Evolutionary conservation across 2,113 vertebrate genomes (phyloP), one percentile per base, ranked within the genome.

Genomic region (Philantomba maxwellii): DNA sequence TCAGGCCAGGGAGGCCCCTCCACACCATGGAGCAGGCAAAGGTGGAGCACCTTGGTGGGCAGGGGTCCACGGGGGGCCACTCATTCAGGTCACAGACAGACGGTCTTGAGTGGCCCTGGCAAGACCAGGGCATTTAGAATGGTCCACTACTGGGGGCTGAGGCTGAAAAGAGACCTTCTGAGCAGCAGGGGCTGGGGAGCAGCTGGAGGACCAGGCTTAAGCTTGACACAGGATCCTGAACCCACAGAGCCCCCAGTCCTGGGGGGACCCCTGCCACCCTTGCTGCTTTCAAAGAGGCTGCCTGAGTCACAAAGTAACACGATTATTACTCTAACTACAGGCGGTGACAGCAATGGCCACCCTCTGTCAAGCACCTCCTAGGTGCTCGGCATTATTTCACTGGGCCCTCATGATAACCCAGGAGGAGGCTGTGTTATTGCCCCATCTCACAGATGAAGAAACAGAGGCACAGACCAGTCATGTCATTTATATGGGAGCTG

Each of bases 311-410:
- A 3, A 55, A 30, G 23, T 7, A 7, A 70, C 19, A 21, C 2
- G 1, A 33, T 30, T 19, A 21, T 30, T 19, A 10, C 36, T 78
- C 15, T 13, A 39, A 4, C 33, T 3, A 1, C 62, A 43, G 81
- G 21, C 4, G 9, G 47, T 30, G 33, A 19, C 5, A 6, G 39
- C 30, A 6, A 2, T 0, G 43, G 49, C 14, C 23, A 10, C 39
- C 49, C 36, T 60, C 66, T 1, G 16, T 2, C 7, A 17, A 15
- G 51, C 15, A 19, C 19, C 45, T 39, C 5, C 13, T 3, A 0
- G 0, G 2, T 2, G 64, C 47, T 51, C 0, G 3, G 45, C 21
- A 6, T 30, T 7, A 7, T 7, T 62, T 73, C 25, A 1, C 0
- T 9, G 14, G 6, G 23, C 19, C 43, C 53, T 49, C 14, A 1